Evolutionary conservation across 2,113 vertebrate species (phyloP).

Genomic region (Cheirogaleus medius): DNA sequence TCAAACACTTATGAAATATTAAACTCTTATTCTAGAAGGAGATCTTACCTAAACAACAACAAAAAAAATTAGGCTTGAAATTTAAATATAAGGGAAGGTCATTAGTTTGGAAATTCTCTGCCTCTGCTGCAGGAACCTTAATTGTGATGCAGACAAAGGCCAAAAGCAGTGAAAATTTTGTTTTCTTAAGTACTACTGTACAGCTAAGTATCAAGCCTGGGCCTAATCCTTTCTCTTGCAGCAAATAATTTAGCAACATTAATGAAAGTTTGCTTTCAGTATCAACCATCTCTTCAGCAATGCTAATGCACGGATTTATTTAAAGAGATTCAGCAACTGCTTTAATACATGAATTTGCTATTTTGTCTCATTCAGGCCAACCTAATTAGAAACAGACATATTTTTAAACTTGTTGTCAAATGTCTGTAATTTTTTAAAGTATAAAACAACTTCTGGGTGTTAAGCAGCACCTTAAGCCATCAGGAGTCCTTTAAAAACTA

Average conservation of each 20-base stretch:
- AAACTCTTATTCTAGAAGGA: background rate
- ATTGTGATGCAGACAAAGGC: background rate
- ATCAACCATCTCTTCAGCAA: background rate
- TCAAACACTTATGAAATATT: slow-evolving; percentile 6
- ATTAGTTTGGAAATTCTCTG: background rate
- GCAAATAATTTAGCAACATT: background rate
- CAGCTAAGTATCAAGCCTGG: background rate
- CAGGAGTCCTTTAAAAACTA: background rate
- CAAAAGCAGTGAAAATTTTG: background rate
- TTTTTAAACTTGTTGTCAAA: background rate
- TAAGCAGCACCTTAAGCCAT: background rate
- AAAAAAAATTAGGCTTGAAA: background rate
- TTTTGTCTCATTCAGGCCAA: background rate
- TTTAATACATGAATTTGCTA: background rate
- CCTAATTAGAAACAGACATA: background rate
- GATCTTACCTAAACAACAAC: slow-evolving; percentile 17
- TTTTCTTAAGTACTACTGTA: background rate
- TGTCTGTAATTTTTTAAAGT: slow-evolving; percentile 22
- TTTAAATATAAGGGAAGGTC: background rate
- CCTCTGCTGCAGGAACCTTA: background rate
- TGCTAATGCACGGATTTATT: background rate
- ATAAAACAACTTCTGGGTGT: background rate
- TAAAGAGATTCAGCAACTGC: background rate
- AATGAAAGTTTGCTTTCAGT: background rate
- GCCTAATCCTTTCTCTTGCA: background rate